Base-by-base conservation (phyloP, 2,797 vertebrate genomes). In the Poecilia velifera region DNA sequence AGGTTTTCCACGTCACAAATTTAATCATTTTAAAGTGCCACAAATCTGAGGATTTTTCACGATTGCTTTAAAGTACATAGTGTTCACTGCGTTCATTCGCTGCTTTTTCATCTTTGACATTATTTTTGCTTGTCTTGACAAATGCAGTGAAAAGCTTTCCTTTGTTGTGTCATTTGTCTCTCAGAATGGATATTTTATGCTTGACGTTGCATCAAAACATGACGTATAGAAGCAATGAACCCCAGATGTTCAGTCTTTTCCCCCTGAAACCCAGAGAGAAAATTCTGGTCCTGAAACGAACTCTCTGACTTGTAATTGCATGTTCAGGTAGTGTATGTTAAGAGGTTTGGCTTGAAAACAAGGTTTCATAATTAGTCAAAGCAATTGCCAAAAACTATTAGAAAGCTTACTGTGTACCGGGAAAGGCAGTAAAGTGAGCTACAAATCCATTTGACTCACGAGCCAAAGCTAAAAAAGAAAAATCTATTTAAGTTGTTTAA, bases 171-270 rank as follows among this genome's bases (percentile, higher is more conserved):
- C 16, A 39, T 66, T 66, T 68, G 64, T 41, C 62, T 36, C 34
- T 36, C 62, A 57, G 53, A 4, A 57, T 57, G 62, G 62, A 34
- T 41, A 41, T 68, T 68, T 68, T 68, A 41, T 31, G 55, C n/a
- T 59, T 59, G n/a, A 25, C 12, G 20, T 25, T 43, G 39, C 20
- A 68, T 68, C 39, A 68, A 68, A 41, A 41, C 64, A 68, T 43
- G 64, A 68, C 64, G 39, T 22, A 68, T 41, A 41, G 64, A 68
- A 41, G 39, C 64, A 68, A 68, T 68, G 25, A 68, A 41, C 20
- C 20, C 64, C 64, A 68, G 64, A 68, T 22, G 22, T 68, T 41
- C 64, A 43, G 39, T 13, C 25, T 41, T 39, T 68, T 68, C 4
- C 64, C 36, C 64, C 20, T 20, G 10, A 68, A 68, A 20, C 34